Evolutionary conservation across 2,113 vertebrate genomes (phyloP), one percentile per base, ranked within the genome.

Genomic region (Alouatta palliata): DNA sequence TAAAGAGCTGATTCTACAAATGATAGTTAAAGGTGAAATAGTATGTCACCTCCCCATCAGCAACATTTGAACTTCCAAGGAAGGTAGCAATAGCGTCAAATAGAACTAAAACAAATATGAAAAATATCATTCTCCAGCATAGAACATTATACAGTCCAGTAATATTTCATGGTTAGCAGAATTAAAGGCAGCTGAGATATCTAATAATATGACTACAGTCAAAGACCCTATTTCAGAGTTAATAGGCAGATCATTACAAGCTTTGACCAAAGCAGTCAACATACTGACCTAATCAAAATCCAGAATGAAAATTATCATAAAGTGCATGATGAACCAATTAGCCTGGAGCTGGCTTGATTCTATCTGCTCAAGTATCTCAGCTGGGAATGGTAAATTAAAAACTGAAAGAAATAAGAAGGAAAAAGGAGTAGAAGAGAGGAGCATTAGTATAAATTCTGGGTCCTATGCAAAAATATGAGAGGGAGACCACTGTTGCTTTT

Each of bases 181-280:
- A 95, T 98, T 96, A 96, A 98, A 98, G 98, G 97, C 97, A 98
- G 97, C 98, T 98, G 98, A 98, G 98, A 21, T 98, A 98, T 98
- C 97, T 98, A 98, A 98, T 98, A 98, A 98, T 97, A 97, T 93
- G 98, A 99, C 85, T 96, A 98, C 91, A 98, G 97, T 97, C 96
- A 98, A 98, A 98, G 98, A 98, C 98, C 98, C 93, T 97, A 98
- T 98, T 98, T 94, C 97, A 98, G 98, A 98, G 98, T 98, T 99
- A 98, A 99, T 98, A 98, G 98, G 98, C 97, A 98, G 98, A 99
- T 99, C 98, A 98, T 99, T 99, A 99, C 93, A 96, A 98, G 64
- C 97, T 97, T 97, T 98, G 98, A 99, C 98, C 98, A 98, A 98
- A 98, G 97, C 98, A 98, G 97, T 98, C 97, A 98, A 98, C 98